These are phyloP conservation scores for Parauchenoglanis ngamensis DNA, from an alignment of 2,797 vertebrate genomes.

Conservation along the genomic window DNA sequence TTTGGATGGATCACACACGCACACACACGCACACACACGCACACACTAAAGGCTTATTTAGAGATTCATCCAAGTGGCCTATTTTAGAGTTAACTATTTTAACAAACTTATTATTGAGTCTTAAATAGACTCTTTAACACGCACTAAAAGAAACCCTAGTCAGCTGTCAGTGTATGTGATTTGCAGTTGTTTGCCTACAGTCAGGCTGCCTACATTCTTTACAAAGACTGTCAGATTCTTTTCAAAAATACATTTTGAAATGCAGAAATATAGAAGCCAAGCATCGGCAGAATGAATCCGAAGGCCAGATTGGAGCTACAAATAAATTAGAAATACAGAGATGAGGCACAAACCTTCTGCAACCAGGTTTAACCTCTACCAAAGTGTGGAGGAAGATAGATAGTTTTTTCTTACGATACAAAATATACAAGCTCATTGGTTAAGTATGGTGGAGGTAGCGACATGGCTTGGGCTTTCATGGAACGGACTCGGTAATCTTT, in stretches of 20 bases:
- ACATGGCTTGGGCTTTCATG: no score
- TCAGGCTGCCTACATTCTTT: not conserved
- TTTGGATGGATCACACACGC: conserved; percentile 5
- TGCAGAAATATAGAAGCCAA: no score
- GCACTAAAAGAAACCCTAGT: not conserved
- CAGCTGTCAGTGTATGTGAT: not conserved
- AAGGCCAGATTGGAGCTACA: no score
- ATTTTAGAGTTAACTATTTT: conserved; percentile 31
- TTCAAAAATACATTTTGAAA: not conserved
- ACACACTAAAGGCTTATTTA: conserved; percentile 35
- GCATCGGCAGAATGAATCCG: no score
- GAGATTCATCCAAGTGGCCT: conserved; percentile 30
- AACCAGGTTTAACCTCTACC: not conserved
- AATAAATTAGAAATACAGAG: no score
- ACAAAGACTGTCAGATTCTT: not conserved
- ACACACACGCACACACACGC: conserved; percentile 22
- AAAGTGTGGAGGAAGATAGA: not conserved
- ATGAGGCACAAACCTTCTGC: not conserved
- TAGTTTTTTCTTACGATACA: no score
- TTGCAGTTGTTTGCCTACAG: not conserved
- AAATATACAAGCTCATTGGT: no score
- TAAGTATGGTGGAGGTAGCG: no score
- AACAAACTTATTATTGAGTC: not conserved
- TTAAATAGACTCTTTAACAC: not conserved
- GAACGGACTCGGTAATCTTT: no score